Evolutionary conservation across 2,113 vertebrate genomes (phyloP).

Genomic region (Muntiacus muntjak): DNA sequence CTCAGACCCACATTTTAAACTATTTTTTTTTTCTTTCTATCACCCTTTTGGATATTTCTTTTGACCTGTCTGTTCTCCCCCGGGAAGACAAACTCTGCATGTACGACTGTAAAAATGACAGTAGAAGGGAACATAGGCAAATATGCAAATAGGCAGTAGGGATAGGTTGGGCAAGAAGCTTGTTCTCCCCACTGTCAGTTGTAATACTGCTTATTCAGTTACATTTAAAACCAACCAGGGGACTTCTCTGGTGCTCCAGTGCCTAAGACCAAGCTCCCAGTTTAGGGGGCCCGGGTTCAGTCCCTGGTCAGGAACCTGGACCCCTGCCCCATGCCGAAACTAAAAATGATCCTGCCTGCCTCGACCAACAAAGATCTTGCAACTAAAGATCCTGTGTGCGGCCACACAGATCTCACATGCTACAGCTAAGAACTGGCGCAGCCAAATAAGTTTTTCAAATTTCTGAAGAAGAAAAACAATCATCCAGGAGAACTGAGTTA

Average conservation of each 20-base stretch:
- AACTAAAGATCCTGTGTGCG: fast-evolving
- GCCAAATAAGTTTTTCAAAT: background rate
- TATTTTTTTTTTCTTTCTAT: background rate
- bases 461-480: background rate
- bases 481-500: background rate
- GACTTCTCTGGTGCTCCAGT: background rate
- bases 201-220: background rate
- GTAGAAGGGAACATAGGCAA: background rate
- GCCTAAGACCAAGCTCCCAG: background rate
- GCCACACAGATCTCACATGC: background rate
- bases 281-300: background rate
- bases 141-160: too few species aligned
- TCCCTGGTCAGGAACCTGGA: background rate
- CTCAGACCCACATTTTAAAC: background rate
- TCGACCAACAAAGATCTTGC: background rate
- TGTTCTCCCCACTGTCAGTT: background rate
- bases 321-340: fast-evolving
- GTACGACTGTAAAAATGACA: background rate
- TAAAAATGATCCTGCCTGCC: background rate
- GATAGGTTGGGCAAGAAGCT: background rate
- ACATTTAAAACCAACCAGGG: background rate
- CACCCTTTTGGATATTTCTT: background rate
- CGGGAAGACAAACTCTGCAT: background rate
- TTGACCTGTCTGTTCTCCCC: background rate
- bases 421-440: background rate